Base-by-base conservation (phyloP, 1,140 invertebrate species). In the Sycobia sp. region DNA sequence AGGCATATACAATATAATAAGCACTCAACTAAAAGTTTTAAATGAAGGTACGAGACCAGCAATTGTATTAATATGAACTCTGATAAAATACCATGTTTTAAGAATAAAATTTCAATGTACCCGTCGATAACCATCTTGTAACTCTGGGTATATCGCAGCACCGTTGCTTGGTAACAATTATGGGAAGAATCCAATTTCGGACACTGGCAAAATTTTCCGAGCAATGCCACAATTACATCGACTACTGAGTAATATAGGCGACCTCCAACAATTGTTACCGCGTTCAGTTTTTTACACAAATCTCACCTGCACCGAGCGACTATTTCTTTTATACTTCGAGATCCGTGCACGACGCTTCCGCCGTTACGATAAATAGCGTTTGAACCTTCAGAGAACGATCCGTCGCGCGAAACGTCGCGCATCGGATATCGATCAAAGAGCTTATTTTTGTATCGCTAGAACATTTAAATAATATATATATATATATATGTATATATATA, bases 391-490 rank as follows among this genome's bases (percentile, higher is more conserved):
- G n/a, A n/a, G n/a, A 32, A 32, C 29, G 4, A 7, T 32, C 11
- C 4, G 8, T 27, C 11, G 23, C 7, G 10, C 34, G 29, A 32
- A 62, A 43, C 11, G 18, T 38, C 43, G 38, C 2, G 14, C 20
- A 29, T 44, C 8, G 29, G n/a, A 46, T 53, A 51, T 29, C 11
- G 16, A 14, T 14, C 10, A 47, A 38, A 55, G 51, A 55, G 60
- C 50, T 55, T 55, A 62, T 62, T 62, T 62, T 62, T 62, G 41
- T 47, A 62, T 47, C 23, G 34, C 41, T 20, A 55, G 2, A 36
- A 4, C 13, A 20, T 47, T 53, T 61, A 16, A 51, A 51, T 18
- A 20, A 60, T n/a, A n/a, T n/a, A n/a, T n/a, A n/a, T n/a, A n/a
- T n/a, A n/a, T n/a, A n/a, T n/a, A n/a, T n/a, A n/a, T n/a, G n/a